Evolutionary conservation across 2,797 vertebrate species (phyloP), one percentile per base, ranked within the genome.

Genomic region (Acipenser oxyrinchus): DNA sequence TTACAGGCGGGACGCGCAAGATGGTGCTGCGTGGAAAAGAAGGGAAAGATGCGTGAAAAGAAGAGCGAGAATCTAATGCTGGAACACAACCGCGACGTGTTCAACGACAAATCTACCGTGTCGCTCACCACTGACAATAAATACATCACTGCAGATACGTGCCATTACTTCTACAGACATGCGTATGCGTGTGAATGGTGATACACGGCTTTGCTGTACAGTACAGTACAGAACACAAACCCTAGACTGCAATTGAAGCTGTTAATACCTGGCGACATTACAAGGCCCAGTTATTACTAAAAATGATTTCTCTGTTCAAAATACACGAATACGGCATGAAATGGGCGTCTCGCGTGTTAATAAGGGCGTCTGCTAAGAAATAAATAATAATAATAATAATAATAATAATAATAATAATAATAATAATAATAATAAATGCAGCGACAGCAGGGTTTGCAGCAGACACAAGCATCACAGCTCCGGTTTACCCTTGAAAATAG

Each of bases 351-450:
- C 64, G 51, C 57, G 51, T 60, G 70, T 65, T 71, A 69, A 74
- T 65, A 71, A 71, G 72, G 63, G 67, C 49, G 71, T 67, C 69
- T 70, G 85, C 86, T 86, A 87, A 86, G 87, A 88, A 51, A 6
- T 12, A 48, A 48, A 48, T n/a, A 48, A 6, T 51, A 64, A 10
- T 51, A 60, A 59, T 15, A 8, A 51, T 61, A 60, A 55, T 63
- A 63, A 67, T 51, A 62, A 37, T 13, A 53, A 48, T 62, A 57
- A 23, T n/a, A 9, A 48, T 52, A 67, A n/a, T n/a, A 52, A 48
- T 12, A 52, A 9, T 23, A 52, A 8, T 59, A 11, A 63, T 64
- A 49, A 51, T 59, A 18, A 66, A 63, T 51, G 60, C 59, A 50
- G 52, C 62, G 23, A 57, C 66, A 51, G 37, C 7, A 7, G 49